phyloP scores from a whole-genome alignment of 1,140 invertebrate genomes.

The Vanessa atalanta region DNA sequence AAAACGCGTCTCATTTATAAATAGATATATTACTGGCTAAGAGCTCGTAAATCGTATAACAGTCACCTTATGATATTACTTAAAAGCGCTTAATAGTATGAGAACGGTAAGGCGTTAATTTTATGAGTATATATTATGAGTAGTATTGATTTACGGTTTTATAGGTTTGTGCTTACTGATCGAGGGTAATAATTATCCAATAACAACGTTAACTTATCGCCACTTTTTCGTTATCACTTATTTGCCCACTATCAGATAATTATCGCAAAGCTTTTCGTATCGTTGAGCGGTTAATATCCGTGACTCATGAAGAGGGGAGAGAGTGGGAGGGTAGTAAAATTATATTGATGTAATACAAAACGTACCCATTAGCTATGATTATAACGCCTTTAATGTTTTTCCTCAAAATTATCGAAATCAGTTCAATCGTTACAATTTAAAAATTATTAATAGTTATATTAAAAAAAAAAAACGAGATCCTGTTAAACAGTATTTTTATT shows the following conservation, averaged over 20 bases:
- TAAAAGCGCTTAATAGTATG: too few relatives aligned
- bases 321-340: slow-evolving; percentile 18
- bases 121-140: too few relatives aligned
- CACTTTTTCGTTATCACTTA: slow-evolving; percentile 30
- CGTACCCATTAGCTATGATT: slow-evolving; percentile 5
- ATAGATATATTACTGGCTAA: too few relatives aligned
- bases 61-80: too few relatives aligned
- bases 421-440: too few relatives aligned
- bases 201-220: slow-evolving; percentile 27
- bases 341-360: slow-evolving; percentile 17
- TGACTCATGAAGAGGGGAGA: slow-evolving; percentile 6
- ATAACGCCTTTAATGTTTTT: background rate
- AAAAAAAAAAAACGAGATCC: too few relatives aligned
- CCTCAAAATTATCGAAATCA: too few relatives aligned
- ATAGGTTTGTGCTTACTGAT: background rate
- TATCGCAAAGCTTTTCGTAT: slow-evolving; percentile 31
- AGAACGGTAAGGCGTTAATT: too few relatives aligned
- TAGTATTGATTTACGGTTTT: background rate
- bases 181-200: slow-evolving; percentile 29
- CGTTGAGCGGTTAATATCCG: slow-evolving; percentile 28
- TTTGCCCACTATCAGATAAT: slow-evolving; percentile 27
- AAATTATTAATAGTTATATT: too few relatives aligned
- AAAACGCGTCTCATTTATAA: too few relatives aligned
- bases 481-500: too few relatives aligned
- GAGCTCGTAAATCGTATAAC: too few relatives aligned